These are phyloP conservation scores for Ormyrus thymus DNA, from an alignment of 2,888 invertebrate species.

Conservation along the genomic window DNA sequence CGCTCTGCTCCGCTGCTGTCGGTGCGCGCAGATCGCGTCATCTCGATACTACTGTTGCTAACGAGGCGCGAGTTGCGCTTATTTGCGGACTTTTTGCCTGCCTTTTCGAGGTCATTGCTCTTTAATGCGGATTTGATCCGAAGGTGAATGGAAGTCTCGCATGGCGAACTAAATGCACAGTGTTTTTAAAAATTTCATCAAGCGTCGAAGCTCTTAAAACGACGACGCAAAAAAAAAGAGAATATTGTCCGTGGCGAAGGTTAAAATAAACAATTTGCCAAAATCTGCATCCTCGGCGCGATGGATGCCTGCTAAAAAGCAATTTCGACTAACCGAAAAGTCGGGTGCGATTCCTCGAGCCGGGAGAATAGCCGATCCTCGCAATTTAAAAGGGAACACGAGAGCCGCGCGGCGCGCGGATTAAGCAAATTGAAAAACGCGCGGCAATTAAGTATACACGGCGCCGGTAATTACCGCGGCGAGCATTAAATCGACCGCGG, in stretches of 20 bases:
- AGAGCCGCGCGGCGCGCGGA: background rate
- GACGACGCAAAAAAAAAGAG: too few relatives aligned
- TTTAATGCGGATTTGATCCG: too few relatives aligned
- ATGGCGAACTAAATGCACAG: too few relatives aligned
- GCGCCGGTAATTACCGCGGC: constrained; percentile 30
- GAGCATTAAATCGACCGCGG: constrained; percentile 53
- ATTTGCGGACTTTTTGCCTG: background rate
- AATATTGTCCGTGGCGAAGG: too few relatives aligned
- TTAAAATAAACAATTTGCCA: background rate
- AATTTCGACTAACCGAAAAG: background rate
- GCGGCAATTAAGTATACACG: constrained; percentile 41
- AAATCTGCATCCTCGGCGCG: background rate
- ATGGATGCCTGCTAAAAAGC: constrained; percentile 3
- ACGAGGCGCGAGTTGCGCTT: background rate
- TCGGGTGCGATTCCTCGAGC: background rate
- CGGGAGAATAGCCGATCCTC: background rate
- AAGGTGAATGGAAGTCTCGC: too few relatives aligned
- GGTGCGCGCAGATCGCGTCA: background rate
- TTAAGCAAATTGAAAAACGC: constrained; percentile 54
- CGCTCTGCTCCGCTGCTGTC: too few relatives aligned
- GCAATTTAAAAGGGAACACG: constrained; percentile 15
- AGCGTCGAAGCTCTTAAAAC: too few relatives aligned
- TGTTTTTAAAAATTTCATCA: too few relatives aligned
- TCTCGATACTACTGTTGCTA: background rate
- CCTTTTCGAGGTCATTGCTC: too few relatives aligned